Conservation (phyloP, 2,113 vertebrate genomes). For the Hirundichthys speculiger region DNA sequence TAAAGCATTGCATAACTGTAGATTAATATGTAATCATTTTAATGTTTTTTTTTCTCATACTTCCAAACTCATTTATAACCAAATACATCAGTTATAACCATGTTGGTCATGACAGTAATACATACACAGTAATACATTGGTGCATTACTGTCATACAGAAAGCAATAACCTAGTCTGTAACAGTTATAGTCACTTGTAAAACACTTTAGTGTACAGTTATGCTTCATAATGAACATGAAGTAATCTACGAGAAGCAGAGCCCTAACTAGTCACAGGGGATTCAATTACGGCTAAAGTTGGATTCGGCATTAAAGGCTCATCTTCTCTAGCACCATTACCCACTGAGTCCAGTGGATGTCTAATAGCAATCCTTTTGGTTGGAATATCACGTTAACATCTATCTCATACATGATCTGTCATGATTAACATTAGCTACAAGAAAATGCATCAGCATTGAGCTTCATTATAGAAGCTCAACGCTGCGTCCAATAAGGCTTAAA, state of each 20-base stretch:
- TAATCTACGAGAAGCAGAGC: conserved; percentile 19
- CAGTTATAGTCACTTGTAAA: conserved; percentile 2
- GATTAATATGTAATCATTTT: conserved; percentile 16
- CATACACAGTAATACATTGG: neutral
- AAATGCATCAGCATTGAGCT: too few relatives aligned
- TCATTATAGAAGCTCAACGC: too few relatives aligned
- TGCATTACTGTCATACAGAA: conserved; percentile 9
- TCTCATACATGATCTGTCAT: too few relatives aligned
- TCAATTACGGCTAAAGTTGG: conserved; percentile 37
- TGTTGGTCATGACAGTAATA: too few relatives aligned
- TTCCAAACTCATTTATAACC: conserved; percentile 1
- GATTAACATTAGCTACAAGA: too few relatives aligned
- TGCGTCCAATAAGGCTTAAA: too few relatives aligned
- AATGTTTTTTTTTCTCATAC: neutral
- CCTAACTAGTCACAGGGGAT: conserved; percentile 36
- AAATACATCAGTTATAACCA: neutral
- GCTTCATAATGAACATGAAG: conserved; percentile 18
- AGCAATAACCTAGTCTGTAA: conserved; percentile 41
- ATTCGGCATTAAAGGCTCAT: conserved; percentile 29
- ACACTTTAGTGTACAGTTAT: conserved; percentile 6
- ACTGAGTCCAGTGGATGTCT: neutral
- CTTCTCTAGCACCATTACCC: conserved; percentile 23
- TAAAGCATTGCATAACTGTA: conserved; percentile 11
- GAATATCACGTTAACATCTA: too few relatives aligned
- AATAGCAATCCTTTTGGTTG: neutral